Conservation (phyloP, 2,888 invertebrate species). For the Ochlodes sylvanus region DNA sequence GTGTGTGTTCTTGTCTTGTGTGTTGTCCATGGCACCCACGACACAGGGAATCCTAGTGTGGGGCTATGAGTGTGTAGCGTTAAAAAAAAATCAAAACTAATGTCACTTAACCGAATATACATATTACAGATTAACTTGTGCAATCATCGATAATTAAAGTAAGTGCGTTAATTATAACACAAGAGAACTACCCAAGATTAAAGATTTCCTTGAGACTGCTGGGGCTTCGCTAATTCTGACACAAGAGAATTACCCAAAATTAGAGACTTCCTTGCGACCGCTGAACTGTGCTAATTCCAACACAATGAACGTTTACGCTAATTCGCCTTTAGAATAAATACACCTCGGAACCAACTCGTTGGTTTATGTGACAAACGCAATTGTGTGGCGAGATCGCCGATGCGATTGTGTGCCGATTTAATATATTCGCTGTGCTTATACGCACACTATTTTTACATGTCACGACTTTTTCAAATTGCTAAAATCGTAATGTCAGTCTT, state of each 20-base stretch:
- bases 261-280: background rate
- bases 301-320: constrained; percentile 44
- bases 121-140: too few species aligned
- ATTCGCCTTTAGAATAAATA: constrained; percentile 54
- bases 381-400: constrained; percentile 50
- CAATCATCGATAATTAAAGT: too few species aligned
- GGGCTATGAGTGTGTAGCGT: too few species aligned
- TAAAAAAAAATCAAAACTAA: too few species aligned
- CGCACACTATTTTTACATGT: constrained; percentile 14
- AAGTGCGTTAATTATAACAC: too few species aligned
- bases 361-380: constrained; percentile 59
- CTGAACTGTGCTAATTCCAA: constrained; percentile 29
- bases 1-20: too few species aligned
- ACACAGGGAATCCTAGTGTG: too few species aligned
- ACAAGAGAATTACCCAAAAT: constrained; percentile 3
- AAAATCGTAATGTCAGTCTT: too few species aligned
- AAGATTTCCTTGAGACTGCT: too few species aligned
- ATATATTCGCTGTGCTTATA: constrained; percentile 52
- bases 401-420: constrained; percentile 56
- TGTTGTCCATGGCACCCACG: too few species aligned
- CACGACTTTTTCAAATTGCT: constrained; percentile 35
- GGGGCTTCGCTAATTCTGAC: background rate
- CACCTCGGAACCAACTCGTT: constrained; percentile 49
- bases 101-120: too few species aligned
- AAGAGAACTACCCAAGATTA: too few species aligned